Conservation (phyloP, 2,113 vertebrate species). For the Varanus salvator region DNA sequence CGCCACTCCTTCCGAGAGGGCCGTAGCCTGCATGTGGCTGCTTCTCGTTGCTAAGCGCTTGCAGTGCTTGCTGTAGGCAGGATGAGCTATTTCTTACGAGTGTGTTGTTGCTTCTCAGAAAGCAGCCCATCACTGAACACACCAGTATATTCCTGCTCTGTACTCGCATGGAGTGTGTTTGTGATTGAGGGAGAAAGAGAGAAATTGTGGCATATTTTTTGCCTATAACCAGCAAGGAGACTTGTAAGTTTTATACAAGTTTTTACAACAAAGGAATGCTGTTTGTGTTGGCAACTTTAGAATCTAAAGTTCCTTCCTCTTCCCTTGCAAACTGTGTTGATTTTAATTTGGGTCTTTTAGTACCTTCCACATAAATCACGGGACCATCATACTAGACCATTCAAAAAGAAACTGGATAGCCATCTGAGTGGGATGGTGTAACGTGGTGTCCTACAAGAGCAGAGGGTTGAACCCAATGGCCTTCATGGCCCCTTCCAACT, state of each 20-base stretch:
- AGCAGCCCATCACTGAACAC: background rate
- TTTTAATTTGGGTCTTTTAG: slow-evolving; percentile 39
- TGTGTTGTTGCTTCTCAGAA: background rate
- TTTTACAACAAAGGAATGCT: slow-evolving; percentile 6
- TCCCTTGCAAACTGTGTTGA: background rate
- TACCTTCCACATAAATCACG: no score
- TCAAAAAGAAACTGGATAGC: no score
- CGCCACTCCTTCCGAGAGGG: slow-evolving; percentile 26
- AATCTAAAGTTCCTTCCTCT: background rate
- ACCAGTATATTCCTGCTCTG: background rate
- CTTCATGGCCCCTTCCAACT: no score
- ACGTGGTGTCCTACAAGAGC: no score
- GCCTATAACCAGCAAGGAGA: background rate
- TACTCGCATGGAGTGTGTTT: background rate
- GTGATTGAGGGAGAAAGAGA: background rate
- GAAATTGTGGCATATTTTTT: background rate
- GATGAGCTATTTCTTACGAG: background rate
- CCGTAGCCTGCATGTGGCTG: background rate
- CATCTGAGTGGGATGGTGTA: no score
- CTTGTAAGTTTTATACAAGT: slow-evolving; percentile 10
- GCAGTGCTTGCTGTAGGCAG: slow-evolving; percentile 29
- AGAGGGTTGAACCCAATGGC: no score
- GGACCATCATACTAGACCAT: no score
- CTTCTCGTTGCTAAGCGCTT: background rate
- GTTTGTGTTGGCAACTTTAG: background rate